These are phyloP conservation scores for Aquatica leii DNA, from an alignment of 2,888 invertebrate species.

Conservation along the genomic window DNA sequence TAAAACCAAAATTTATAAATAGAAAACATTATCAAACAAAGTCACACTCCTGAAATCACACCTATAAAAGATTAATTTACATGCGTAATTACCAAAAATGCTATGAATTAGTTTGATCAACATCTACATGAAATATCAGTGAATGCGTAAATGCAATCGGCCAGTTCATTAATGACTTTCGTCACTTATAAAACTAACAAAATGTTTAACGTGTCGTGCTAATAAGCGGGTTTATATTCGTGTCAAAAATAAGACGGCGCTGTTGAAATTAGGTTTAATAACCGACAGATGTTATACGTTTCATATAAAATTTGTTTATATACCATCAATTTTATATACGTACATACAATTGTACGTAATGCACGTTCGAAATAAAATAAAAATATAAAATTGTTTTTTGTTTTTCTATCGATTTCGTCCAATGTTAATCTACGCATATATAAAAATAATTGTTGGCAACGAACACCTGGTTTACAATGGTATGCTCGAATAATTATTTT, in stretches of 20 bases:
- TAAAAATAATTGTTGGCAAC: too few species aligned
- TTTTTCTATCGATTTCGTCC: too few species aligned
- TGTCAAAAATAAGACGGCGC: conserved; percentile 37
- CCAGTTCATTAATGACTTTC: conserved; percentile 28
- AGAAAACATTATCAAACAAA: conserved; percentile 57
- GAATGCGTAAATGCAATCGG: conserved; percentile 44
- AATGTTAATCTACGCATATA: too few species aligned
- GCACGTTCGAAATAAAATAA: too few species aligned
- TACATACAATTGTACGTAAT: too few species aligned
- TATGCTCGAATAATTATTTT: too few species aligned
- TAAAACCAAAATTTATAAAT: conserved; percentile 41
- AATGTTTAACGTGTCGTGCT: conserved; percentile 28
- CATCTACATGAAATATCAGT: conserved; percentile 55
- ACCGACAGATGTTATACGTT: conserved; percentile 27
- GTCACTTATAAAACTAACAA: conserved; percentile 6
- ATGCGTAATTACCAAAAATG: conserved; percentile 59
- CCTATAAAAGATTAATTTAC: conserved; percentile 57
- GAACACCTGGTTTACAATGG: too few species aligned
- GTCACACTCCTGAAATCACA: conserved; percentile 56
- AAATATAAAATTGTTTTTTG: too few species aligned
- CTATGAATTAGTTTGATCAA: conserved; percentile 55
- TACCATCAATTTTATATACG: too few species aligned
- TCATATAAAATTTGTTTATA: conserved; percentile 17
- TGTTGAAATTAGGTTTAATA: conserved; percentile 32
- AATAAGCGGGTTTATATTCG: conserved; percentile 44